Evolutionary conservation across 2,888 invertebrate genomes (phyloP).

Genomic region (Pandemis heparana): DNA sequence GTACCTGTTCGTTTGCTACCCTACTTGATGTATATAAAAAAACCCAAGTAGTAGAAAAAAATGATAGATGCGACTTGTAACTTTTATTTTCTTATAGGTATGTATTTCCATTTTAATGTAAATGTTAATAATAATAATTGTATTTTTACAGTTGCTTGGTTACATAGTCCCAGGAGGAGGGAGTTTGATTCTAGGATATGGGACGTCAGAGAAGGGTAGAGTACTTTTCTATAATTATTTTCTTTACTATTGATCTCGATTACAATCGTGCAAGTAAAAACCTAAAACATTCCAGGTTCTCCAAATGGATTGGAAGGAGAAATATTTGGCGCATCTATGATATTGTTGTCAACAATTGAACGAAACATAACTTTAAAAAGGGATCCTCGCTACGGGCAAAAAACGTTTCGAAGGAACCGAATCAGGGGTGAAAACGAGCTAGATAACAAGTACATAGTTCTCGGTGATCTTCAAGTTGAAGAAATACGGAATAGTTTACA

Average conservation of each 20-base stretch:
- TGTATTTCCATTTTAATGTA: background rate
- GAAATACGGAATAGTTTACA: constrained; percentile 63
- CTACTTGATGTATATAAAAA: too few species aligned
- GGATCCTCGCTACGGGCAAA: constrained; percentile 64
- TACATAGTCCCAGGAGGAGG: constrained; percentile 86
- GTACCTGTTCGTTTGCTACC: too few species aligned
- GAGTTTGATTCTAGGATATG: constrained; percentile 89
- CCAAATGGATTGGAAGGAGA: constrained; percentile 89
- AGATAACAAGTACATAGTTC: constrained; percentile 62
- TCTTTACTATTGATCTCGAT: background rate
- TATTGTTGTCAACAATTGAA: constrained; percentile 85
- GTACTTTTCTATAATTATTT: background rate
- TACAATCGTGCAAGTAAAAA: background rate
- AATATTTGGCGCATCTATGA: constrained; percentile 88
- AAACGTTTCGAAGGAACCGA: constrained; percentile 64
- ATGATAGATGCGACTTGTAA: too few species aligned
- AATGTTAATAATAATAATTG: constrained; percentile 26
- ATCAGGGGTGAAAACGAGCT: constrained; percentile 52
- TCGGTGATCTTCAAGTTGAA: constrained; percentile 66
- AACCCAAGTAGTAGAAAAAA: too few species aligned
- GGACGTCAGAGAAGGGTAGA: constrained; percentile 88
- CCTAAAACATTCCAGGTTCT: constrained; percentile 65
- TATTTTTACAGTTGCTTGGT: constrained; percentile 84
- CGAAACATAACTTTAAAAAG: constrained; percentile 65
- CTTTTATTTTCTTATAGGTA: too few species aligned